Conservation (phyloP, 2,113 vertebrate genomes). For the Caranx ignobilis region DNA sequence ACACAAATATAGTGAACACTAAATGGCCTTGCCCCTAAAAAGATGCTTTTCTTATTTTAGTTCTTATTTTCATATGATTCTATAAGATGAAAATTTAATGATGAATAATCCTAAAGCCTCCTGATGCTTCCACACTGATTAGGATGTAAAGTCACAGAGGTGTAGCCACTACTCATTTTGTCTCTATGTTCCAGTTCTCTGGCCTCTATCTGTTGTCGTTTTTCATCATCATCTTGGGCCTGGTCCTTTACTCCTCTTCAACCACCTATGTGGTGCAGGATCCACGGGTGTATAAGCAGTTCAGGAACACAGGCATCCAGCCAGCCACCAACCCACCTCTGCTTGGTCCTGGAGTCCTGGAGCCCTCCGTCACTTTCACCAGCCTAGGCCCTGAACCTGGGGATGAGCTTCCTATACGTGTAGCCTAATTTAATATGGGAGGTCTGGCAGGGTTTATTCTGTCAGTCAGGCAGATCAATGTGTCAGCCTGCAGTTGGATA, state of each 20-base stretch:
- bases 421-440: conserved; percentile 62
- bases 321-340: conserved; percentile 82
- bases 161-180: neutral
- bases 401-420: conserved; percentile 89
- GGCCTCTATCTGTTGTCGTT: conserved; percentile 94
- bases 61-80: no score
- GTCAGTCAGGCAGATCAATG: neutral
- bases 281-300: conserved; percentile 96
- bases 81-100: no score
- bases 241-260: conserved; percentile 92
- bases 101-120: no score
- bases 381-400: conserved; percentile 91
- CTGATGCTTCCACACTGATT: no score
- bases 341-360: conserved; percentile 79
- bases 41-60: no score
- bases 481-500: conserved; percentile 73
- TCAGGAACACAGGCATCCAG: conserved; percentile 89
- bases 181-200: conserved; percentile 89
- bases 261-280: conserved; percentile 95
- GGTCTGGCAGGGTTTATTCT: conserved; percentile 5
- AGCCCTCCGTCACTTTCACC: conserved; percentile 95
- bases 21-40: no score
- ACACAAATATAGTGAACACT: no score
- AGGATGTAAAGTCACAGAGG: no score
- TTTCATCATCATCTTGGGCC: conserved; percentile 92